A percentile compares a stretch with the other conserved stretches of the same genome.
Evolutionary conservation across 2,888 invertebrate species (phyloP).

Genomic region (Omphaloscelis lunosa): DNA sequence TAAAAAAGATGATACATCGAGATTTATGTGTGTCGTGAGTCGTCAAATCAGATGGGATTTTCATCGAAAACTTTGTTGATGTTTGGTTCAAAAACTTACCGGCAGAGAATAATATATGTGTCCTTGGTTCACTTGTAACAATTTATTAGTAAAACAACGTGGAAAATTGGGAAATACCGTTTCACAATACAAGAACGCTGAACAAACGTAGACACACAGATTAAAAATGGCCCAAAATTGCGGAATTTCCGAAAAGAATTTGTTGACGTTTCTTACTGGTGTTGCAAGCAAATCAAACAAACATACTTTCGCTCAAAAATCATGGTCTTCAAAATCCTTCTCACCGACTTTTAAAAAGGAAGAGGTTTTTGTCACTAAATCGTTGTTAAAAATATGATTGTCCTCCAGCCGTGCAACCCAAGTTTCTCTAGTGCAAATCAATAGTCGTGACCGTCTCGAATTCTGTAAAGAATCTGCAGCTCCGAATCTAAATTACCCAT

Average conservation of each 20-base stretch:
- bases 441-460: neutral
- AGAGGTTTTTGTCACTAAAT: no score
- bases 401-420: no score
- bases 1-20: conserved; percentile 28
- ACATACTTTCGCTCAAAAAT: neutral
- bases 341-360: no score
- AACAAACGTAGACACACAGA: conserved; percentile 61
- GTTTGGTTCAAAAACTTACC: conserved; percentile 61
- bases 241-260: conserved; percentile 43
- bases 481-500: neutral
- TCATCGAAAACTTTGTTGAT: conserved; percentile 8
- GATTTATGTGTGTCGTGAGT: conserved; percentile 32
- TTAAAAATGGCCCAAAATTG: conserved; percentile 55
- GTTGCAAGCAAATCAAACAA: conserved; percentile 36
- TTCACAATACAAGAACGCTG: conserved; percentile 54
- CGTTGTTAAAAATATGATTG: neutral
- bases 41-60: conserved; percentile 25
- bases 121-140: conserved; percentile 54
- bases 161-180: conserved; percentile 55
- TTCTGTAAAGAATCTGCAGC: neutral
- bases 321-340: no score
- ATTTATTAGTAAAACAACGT: conserved; percentile 47
- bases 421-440: neutral
- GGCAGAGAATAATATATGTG: conserved; percentile 28
- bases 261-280: conserved; percentile 51